Evolutionary conservation across 2,113 vertebrate species (phyloP).

Genomic region (Lathamus discolor): DNA sequence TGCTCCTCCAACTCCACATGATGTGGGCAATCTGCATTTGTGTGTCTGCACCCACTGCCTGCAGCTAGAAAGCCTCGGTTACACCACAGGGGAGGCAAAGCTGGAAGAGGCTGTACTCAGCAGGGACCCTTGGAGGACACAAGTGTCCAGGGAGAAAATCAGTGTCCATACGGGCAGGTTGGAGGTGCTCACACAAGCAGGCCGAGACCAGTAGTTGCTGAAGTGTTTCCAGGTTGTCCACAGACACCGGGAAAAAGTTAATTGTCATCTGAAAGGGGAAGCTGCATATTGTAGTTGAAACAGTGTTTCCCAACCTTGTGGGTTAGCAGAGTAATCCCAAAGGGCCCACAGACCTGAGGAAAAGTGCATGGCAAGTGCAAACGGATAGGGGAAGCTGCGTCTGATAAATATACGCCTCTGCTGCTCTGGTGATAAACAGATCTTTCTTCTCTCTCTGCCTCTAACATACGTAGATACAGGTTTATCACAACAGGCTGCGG

Average conservation of each 20-base stretch:
- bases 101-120: neutral
- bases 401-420: neutral
- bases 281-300: constrained; percentile 8
- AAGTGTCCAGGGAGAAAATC: neutral
- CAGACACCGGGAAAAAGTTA: neutral
- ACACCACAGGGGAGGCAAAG: neutral
- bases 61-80: neutral
- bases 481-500: neutral
- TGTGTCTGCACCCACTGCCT: neutral
- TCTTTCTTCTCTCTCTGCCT: neutral
- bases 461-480: neutral
- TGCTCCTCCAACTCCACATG: neutral
- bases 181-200: neutral
- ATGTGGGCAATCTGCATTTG: neutral
- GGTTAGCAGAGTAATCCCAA: neutral
- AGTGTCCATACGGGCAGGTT: fast-evolving
- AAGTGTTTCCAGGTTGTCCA: neutral
- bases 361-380: neutral
- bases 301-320: constrained; percentile 14
- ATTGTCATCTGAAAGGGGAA: constrained; percentile 21
- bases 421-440: neutral
- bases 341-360: neutral
- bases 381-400: neutral
- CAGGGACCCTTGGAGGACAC: neutral
- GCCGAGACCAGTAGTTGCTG: neutral